phyloP scores from a whole-genome alignment of 2,888 invertebrate species.

The Endotricha flammealis region DNA sequence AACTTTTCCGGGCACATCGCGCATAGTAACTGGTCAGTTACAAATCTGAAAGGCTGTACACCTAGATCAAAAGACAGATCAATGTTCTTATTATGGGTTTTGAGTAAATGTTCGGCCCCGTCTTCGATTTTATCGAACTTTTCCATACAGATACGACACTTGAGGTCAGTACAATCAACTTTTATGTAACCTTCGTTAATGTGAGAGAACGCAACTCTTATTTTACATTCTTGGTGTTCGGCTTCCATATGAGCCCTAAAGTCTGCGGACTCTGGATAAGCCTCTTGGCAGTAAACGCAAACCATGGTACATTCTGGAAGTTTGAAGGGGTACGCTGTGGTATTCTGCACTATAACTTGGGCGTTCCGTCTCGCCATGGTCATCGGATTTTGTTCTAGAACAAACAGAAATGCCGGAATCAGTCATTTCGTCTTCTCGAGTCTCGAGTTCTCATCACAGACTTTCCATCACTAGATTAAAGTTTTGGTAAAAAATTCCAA shows the following conservation, averaged over 20 bases:
- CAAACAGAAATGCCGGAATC: slow-evolving; percentile 47
- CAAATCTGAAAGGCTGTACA: slow-evolving; percentile 45
- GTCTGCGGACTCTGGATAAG: slow-evolving; percentile 34
- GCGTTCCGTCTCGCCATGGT: slow-evolving; percentile 54
- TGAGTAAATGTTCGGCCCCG: slow-evolving; percentile 36
- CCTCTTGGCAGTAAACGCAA: slow-evolving; percentile 54
- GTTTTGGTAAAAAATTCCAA: too few species aligned
- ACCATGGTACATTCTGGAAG: slow-evolving; percentile 47
- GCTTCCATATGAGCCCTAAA: slow-evolving; percentile 47
- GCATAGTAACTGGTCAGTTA: slow-evolving; percentile 39
- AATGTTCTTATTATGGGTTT: slow-evolving; percentile 32
- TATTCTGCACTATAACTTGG: slow-evolving; percentile 47
- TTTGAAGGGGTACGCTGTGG: slow-evolving; percentile 57
- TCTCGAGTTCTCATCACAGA: background rate
- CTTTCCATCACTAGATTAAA: too few species aligned
- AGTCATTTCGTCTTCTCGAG: slow-evolving; percentile 2
- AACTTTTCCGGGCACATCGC: slow-evolving; percentile 38
- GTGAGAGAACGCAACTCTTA: slow-evolving; percentile 41
- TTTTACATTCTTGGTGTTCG: slow-evolving; percentile 38
- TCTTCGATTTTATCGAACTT: slow-evolving; percentile 27
- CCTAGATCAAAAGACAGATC: slow-evolving; percentile 38
- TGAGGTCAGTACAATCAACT: slow-evolving; percentile 49
- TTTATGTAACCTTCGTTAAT: slow-evolving; percentile 30
- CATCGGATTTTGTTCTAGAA: slow-evolving; percentile 58
- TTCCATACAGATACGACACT: slow-evolving; percentile 40